Evolutionary conservation across 2,797 vertebrate genomes (phyloP).

Genomic region (Harpagifer antarcticus): DNA sequence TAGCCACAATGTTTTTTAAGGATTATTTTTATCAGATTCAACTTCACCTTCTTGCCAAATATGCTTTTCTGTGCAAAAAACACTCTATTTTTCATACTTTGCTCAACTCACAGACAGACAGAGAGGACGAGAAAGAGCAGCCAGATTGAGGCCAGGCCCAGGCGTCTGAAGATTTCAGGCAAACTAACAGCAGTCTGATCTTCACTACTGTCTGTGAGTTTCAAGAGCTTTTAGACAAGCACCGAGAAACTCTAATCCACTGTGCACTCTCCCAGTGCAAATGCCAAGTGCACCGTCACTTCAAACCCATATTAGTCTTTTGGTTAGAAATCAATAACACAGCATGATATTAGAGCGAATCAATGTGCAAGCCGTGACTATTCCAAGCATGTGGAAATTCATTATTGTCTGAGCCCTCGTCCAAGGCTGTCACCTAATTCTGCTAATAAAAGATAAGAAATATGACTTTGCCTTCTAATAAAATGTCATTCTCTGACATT

Average conservation of each 20-base stretch:
- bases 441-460: conserved; percentile 84
- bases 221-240: conserved; percentile 72
- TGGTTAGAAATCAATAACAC: conserved; percentile 83
- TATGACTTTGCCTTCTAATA: conserved; percentile 76
- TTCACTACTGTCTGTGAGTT: conserved; percentile 72
- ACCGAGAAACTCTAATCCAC: conserved; percentile 70
- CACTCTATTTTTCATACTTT: conserved; percentile 52
- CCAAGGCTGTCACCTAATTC: conserved; percentile 79
- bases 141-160: conserved; percentile 64
- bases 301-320: conserved; percentile 81
- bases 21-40: conserved; percentile 50
- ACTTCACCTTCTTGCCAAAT: conserved; percentile 57
- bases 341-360: conserved; percentile 83
- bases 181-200: conserved; percentile 74
- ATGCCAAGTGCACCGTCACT: conserved; percentile 79
- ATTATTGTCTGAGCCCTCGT: conserved; percentile 73
- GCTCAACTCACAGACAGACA: conserved; percentile 58
- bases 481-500: conserved; percentile 85
- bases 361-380: conserved; percentile 75
- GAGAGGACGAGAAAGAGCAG: conserved; percentile 63
- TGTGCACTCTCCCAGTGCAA: conserved; percentile 69
- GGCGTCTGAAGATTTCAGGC: conserved; percentile 69
- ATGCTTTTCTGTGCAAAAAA: conserved; percentile 29
- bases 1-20: conserved; percentile 1
- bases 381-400: conserved; percentile 76